Evolutionary conservation across 2,113 vertebrate species (phyloP), one percentile per base, ranked within the genome.

Genomic region (Dipodomys spectabilis): DNA sequence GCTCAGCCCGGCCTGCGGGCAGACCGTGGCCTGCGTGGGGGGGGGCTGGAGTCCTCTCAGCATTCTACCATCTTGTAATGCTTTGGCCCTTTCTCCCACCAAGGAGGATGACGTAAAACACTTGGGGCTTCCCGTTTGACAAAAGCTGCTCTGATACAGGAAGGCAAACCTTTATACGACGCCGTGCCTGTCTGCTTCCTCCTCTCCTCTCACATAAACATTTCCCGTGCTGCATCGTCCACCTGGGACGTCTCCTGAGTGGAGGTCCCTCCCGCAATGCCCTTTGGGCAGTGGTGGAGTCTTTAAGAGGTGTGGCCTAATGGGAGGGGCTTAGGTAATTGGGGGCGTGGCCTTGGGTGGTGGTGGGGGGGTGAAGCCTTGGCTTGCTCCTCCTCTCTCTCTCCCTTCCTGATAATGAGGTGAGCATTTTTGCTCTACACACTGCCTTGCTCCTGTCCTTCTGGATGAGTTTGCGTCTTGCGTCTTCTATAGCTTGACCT

Each of bases 1-100:
- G 65, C 6, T 2, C 7, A 28, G 32, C 35, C 35, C 25, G 11
- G 80, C 68, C 79, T 13, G 0, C 7, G 60, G 23, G n/a, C 7
- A 15, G 28, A 49, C 65, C 45, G 49, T 0, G 1, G 49, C 27
- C 32, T 71, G 27, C 7, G 16, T 25, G 1, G 79, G 12, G 45
- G 5, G 49, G 32, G 15, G 45, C 5, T 6, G 6, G 2, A 25
- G 11, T 39, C 16, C 20, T 0, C 20, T 2, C 1, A 7, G 16
- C 20, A 16, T 57, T 57, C 53, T 57, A 4, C 53, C 53, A 57
- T 13, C 53, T 57, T 57, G 53, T 15, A 13, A 13, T 57, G 53
- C 13, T 13, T 4, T 16, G 15, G 53, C 53, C 15, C 53, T 57
- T 18, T 18, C 53, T 57, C 53, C 53, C 16, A 57, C 53, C 53